Evolutionary conservation across 2,888 invertebrate genomes (phyloP), one percentile per base, ranked within the genome.

Genomic region (Geophilus truncorum): DNA sequence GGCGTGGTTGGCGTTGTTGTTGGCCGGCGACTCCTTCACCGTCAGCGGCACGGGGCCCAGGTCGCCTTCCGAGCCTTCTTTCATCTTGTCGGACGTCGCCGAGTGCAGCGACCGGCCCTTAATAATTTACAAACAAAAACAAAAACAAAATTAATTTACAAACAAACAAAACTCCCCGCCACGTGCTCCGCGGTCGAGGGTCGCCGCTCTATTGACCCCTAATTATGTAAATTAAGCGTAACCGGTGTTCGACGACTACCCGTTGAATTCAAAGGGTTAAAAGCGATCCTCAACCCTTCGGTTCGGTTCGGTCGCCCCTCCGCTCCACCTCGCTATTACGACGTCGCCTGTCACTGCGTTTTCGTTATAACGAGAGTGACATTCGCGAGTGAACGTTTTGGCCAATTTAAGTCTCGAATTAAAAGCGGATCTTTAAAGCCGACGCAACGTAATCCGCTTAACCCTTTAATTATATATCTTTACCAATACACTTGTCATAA

Each of bases 21-120:
- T 62, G 80, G 75, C 80, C n/a, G 45, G 23, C 23, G 80, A 80
- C 40, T 80, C 80, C 45, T 80, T 80, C 23, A 80, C 76, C 30
- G 80, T 76, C 25, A 80, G 76, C 6, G 80, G 80, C n/a, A 80
- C 80, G 12, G 80, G 80, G 6, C 80, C 80, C 45, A 80, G 23
- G 75, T 82, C 82, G 21, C 81, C 81, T 32, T 82, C 82, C 21
- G 82, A 82, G 45, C 82, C 81, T 62, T 82, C 81, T 80, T 82
- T 82, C 82, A 82, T 82, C 51, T 23, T 70, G 25, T 23, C 10
- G 70, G 70, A 70, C 70, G 70, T 34, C 82, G 78, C 76, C 79
- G 23, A 76, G 77, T 70, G 28, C 81, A 80, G 80, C 80, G 78
- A 36, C 77, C 80, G 77, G 78, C 23, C 82, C 81, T 80, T 18